These are phyloP conservation scores for Chloroclysta siterata DNA, from an alignment of 2,888 invertebrate genomes.

Conservation along the genomic window DNA sequence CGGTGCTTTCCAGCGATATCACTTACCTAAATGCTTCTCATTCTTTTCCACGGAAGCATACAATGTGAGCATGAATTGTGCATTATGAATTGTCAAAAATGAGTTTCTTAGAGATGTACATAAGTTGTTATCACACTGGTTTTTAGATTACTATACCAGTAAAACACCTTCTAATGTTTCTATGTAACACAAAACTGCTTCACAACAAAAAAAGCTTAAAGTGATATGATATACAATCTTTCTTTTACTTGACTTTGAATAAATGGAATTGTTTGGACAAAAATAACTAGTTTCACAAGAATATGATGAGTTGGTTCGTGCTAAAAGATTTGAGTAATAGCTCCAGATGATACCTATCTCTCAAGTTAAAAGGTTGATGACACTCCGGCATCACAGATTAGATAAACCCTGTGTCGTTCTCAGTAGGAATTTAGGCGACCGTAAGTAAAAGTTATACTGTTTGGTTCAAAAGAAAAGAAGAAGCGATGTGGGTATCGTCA, in stretches of 20 bases:
- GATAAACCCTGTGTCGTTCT: slow-evolving; percentile 48
- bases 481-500: slow-evolving; percentile 13
- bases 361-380: slow-evolving; percentile 49
- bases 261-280: not conserved
- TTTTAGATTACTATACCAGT: not conserved
- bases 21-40: slow-evolving; percentile 60
- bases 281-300: not conserved
- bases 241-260: not conserved
- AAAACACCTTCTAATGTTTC: too few relatives aligned
- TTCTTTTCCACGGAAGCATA: slow-evolving; percentile 47
- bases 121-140: slow-evolving; percentile 4
- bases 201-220: too few relatives aligned
- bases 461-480: slow-evolving; percentile 34
- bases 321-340: not conserved
- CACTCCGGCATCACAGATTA: slow-evolving; percentile 48
- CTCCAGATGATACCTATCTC: slow-evolving; percentile 26
- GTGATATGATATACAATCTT: not conserved
- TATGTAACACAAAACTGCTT: too few relatives aligned
- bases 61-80: slow-evolving; percentile 50
- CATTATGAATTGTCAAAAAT: slow-evolving; percentile 47
- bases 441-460: slow-evolving; percentile 41
- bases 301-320: not conserved
- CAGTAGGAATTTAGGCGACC: slow-evolving; percentile 42
- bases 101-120: slow-evolving; percentile 20
- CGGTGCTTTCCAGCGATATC: slow-evolving; percentile 77